Evolutionary conservation across 1,140 invertebrate species (phyloP).

Genomic region (Atta cephalotes): DNA sequence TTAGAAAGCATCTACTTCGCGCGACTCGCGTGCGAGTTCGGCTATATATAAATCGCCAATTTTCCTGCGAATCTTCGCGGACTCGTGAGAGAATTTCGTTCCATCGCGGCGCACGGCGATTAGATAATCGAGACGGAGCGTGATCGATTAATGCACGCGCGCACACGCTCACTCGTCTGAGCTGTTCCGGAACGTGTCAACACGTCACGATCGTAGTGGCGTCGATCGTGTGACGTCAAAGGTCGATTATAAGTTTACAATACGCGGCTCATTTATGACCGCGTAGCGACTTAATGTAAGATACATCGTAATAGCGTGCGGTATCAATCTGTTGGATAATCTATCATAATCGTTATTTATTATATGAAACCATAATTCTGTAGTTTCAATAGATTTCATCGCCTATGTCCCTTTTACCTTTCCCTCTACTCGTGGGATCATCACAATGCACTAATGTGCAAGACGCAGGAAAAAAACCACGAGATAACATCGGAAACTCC

Average conservation of each 20-base stretch:
- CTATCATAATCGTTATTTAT: slow-evolving; percentile 53
- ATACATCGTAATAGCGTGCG: slow-evolving; percentile 28
- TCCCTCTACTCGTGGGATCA: not conserved
- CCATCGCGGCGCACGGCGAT: slow-evolving; percentile 38
- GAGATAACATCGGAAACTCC: slow-evolving; percentile 9
- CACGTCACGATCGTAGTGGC: slow-evolving; percentile 55
- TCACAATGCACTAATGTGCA: not conserved
- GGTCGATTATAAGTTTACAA: slow-evolving; percentile 43
- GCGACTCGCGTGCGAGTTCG: too few species aligned
- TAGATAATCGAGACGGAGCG: slow-evolving; percentile 68
- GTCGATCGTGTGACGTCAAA: slow-evolving; percentile 68
- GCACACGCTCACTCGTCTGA: not conserved
- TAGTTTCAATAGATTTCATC: slow-evolving; percentile 5
- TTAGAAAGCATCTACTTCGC: too few species aligned
- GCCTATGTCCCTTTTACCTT: not conserved
- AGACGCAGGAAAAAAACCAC: not conserved
- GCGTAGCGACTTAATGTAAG: slow-evolving; percentile 25
- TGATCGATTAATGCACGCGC: slow-evolving; percentile 65
- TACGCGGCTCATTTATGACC: slow-evolving; percentile 3
- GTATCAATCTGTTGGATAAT: slow-evolving; percentile 57
- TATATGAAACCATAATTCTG: not conserved
- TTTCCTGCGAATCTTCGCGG: not conserved
- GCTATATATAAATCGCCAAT: not conserved
- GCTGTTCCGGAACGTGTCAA: not conserved
- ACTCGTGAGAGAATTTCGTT: slow-evolving; percentile 41